phyloP scores from a whole-genome alignment of 1,140 invertebrate genomes.

The Melanaphis sacchari region DNA sequence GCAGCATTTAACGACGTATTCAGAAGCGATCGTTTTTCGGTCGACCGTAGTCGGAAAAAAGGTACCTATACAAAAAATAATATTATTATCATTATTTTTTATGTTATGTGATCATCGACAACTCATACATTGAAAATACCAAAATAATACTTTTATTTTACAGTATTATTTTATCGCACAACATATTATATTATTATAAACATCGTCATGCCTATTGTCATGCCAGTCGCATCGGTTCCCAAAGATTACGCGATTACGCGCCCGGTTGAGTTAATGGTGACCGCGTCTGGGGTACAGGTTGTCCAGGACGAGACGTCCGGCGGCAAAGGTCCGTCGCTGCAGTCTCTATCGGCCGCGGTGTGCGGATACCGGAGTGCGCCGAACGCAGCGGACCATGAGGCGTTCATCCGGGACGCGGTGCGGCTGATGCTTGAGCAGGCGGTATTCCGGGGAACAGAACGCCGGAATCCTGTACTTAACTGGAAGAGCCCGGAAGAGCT shows the following conservation, averaged over 20 bases:
- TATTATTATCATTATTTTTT: neutral
- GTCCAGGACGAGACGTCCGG: neutral
- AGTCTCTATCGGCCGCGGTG: neutral
- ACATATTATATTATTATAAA: neutral
- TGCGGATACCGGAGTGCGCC: slow-evolving; percentile 65
- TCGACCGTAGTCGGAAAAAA: neutral
- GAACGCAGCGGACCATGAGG: slow-evolving; percentile 70
- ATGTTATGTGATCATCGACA: neutral
- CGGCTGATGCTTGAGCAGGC: slow-evolving; percentile 77
- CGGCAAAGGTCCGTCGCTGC: neutral
- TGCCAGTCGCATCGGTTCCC: slow-evolving; percentile 21
- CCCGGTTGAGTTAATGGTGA: slow-evolving; percentile 21
- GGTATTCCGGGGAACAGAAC: slow-evolving; percentile 75
- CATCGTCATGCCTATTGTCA: neutral
- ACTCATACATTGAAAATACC: neutral
- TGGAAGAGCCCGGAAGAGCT: slow-evolving; percentile 77
- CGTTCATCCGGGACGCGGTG: slow-evolving; percentile 73
- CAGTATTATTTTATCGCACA: neutral
- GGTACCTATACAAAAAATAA: neutral
- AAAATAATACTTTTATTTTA: neutral
- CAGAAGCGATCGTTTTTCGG: neutral
- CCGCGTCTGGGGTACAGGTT: neutral
- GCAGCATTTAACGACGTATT: neutral
- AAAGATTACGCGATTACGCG: slow-evolving; percentile 8
- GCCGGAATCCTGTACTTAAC: slow-evolving; percentile 75